phyloP scores from a whole-genome alignment of 2,113 vertebrate genomes.

The Nesogale talazaci region DNA sequence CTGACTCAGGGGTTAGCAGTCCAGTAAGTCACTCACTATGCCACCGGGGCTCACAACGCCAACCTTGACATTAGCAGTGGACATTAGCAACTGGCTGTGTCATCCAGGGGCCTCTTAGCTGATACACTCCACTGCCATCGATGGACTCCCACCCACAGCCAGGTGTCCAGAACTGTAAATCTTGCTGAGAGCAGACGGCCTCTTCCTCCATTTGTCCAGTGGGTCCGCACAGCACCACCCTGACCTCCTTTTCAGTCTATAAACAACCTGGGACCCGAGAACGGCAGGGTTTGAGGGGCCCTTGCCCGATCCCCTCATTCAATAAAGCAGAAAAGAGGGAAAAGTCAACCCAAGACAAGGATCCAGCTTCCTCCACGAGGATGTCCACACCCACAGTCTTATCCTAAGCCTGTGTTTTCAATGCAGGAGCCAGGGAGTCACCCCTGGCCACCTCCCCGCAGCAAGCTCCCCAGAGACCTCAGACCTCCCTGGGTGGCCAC shows the following conservation, averaged over 20 bases:
- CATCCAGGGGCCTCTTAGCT: neutral
- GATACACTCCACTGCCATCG: too few species aligned
- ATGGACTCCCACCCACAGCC: too few species aligned
- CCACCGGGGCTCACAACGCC: too few species aligned
- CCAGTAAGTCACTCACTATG: too few species aligned
- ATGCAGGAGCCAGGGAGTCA: neutral
- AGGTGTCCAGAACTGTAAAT: too few species aligned
- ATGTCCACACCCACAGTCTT: neutral
- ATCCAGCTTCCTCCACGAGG: rapidly evolving
- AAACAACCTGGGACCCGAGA: neutral
- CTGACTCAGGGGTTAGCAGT: too few species aligned
- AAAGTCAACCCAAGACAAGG: neutral
- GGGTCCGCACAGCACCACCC: too few species aligned
- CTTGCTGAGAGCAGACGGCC: too few species aligned
- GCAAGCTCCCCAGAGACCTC: neutral
- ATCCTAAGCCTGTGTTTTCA: too few species aligned
- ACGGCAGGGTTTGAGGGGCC: too few species aligned
- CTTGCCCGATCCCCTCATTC: neutral
- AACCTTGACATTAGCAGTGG: neutral
- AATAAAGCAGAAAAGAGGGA: neutral
- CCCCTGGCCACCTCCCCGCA: neutral
- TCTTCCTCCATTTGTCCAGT: too few species aligned
- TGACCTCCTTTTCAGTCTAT: neutral
- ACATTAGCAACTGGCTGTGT: neutral
- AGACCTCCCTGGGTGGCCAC: neutral